Base-by-base conservation (phyloP, 2,797 vertebrate species). In the Phataginus tricuspis region DNA sequence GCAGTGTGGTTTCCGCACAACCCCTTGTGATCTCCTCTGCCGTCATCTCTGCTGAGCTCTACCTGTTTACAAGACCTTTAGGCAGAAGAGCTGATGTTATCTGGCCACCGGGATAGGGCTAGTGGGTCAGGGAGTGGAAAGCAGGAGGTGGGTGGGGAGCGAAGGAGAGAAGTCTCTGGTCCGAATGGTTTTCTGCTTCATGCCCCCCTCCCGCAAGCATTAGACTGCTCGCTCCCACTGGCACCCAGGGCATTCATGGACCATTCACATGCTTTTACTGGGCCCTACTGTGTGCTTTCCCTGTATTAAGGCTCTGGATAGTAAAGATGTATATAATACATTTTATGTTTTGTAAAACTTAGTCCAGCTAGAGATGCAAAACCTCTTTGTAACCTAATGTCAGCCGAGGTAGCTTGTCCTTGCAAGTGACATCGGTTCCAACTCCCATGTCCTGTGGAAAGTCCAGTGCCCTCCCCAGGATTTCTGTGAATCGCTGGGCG, bases 371-470 rank as follows among this genome's bases (percentile, higher is more conserved):
- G 13, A 66, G 19, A 90, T 74, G 27, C 86, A 88, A 86, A 95
- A 18, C 45, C 72, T 95, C 7, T 71, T 45, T 96, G 68, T 84
- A 90, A 69, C 75, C 92, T 85, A 64, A 55, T 80, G 92, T 97
- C 95, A 96, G 89, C 91, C 82, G 83, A 95, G 75, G 86, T 91
- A 49, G 57, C 86, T n/a, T 90, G 83, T 82, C 96, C 89, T 95
- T 95, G 93, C 49, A 77, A 45, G 84, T 80, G 96, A 94, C 94
- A 59, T 64, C 96, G 97, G 94, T 91, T 95, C 11, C 14, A 88
- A 51, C 71, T 88, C 86, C 77, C 66, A 57, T 45, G 91, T 97
- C 94, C 96, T 94, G 92, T 95, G 93, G 97, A 97, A 97, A 97
- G 96, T 95, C 84, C 96, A 91, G 14, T 89, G 49, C 64, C 94